Percentiles rank a stretch among this genome's conserved stretches.
phyloP scores from a whole-genome alignment of 2,888 invertebrate genomes.

The Volucella inanis region DNA sequence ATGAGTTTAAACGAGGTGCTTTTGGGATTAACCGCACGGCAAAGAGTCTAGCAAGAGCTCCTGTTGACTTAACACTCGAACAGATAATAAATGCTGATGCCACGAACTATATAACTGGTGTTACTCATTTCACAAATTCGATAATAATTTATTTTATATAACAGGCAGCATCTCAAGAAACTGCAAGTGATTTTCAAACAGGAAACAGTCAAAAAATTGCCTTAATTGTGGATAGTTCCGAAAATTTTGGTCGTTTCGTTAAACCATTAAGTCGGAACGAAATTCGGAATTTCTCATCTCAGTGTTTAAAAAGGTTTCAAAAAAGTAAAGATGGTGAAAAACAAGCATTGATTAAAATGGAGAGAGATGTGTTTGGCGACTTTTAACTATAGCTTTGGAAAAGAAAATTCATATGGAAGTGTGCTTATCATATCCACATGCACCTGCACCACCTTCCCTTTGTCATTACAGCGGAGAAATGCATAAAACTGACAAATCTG shows the following conservation, averaged over 20 bases:
- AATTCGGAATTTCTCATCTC: constrained; percentile 14
- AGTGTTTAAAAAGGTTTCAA: constrained; percentile 1
- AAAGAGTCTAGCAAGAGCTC: constrained; percentile 11
- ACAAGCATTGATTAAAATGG: constrained; percentile 10
- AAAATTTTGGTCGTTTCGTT: no score
- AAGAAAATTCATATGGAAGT: constrained; percentile 23
- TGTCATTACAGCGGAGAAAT: constrained; percentile 15
- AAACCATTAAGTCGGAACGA: constrained; percentile 1
- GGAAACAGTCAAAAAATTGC: not conserved
- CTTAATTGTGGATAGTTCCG: no score
- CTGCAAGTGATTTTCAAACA: not conserved
- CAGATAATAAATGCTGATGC: not conserved
- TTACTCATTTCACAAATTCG: constrained; percentile 6
- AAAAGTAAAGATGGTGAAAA: constrained; percentile 8
- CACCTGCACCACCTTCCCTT: constrained; percentile 12
- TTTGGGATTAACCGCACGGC: constrained; percentile 16
- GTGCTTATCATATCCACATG: constrained; percentile 3
- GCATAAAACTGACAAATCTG: constrained; percentile 28
- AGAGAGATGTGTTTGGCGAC: not conserved
- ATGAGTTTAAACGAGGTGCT: not conserved
- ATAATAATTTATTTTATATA: not conserved
- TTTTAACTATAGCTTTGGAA: not conserved
- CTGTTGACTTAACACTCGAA: constrained; percentile 18
- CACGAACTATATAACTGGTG: not conserved
- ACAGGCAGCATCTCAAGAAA: not conserved